A percentile compares a stretch with the other conserved stretches of the same genome.
These are phyloP conservation scores for Meloidogyne floridensis DNA, from an alignment of 1,140 invertebrate genomes.

Conservation along the genomic window DNA sequence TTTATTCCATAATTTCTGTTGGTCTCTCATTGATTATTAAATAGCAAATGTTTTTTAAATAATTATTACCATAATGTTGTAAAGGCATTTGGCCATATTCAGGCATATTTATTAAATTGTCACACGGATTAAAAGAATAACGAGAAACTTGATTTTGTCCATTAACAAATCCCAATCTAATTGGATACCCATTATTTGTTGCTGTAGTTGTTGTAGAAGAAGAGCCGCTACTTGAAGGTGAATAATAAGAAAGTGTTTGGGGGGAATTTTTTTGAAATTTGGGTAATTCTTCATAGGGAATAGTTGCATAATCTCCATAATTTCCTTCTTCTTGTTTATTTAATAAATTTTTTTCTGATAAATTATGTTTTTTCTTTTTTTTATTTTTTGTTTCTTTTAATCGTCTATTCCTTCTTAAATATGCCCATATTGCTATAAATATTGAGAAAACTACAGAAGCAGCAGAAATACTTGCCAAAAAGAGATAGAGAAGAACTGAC, in stretches of 20 bases:
- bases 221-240: neutral
- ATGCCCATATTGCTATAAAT: neutral
- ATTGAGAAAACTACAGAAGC: neutral
- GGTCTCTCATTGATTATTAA: neutral
- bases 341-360: neutral
- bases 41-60: neutral
- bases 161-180: conserved; percentile 1
- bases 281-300: conserved; percentile 23
- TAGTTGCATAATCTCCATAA: conserved; percentile 14
- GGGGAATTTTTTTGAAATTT: neutral
- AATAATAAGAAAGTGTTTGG: conserved; percentile 1
- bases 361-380: neutral
- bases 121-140: neutral
- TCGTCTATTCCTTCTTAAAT: conserved; percentile 9
- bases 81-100: too few species aligned
- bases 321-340: neutral
- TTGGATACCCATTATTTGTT: neutral
- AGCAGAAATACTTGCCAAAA: neutral
- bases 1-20: too few species aligned
- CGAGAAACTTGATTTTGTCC: neutral
- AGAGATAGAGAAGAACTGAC: neutral
- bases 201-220: neutral
- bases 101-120: neutral
- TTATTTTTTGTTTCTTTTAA: conserved; percentile 5
- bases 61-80: neutral